Base-by-base conservation (phyloP, 2,888 invertebrate genomes). In the Brachynemurus nebulosus region DNA sequence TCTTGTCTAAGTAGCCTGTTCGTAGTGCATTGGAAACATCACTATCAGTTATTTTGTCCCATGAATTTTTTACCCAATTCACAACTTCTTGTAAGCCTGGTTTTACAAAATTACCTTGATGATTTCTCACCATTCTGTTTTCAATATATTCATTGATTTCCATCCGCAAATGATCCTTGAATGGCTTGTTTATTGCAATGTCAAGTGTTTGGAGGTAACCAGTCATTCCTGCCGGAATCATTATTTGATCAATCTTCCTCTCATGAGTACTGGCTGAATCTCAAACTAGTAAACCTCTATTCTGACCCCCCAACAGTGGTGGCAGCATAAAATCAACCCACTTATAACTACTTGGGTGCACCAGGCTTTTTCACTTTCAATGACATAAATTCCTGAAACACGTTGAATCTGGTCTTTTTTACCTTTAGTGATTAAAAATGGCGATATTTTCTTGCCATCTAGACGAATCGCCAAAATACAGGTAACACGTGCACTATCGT, bases 141-240 rank as follows among this genome's bases (percentile, higher is more conserved):
- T 45, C 45, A 47, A 47, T 42, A 30, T 47, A 46, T 42, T 47
- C 47, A 43, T 48, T 48, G 23, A 48, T 43, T 47, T 48, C 33
- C 38, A 27, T 46, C 17, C 42, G 42, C 19, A 47, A 42, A 47
- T 42, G 20, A 37, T 47, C 45, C 39, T 42, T 46, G 43, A 46
- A 46, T 42, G 42, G 27, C 39, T 42, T 44, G 36, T 43, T 33
- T 21, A 42, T 37, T 23, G 42, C 30, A 37, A 45, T 45, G 21
- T 41, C 45, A 23, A 45, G 40, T 40, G 42, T 45, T 38, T 47
- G 47, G 42, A 47, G 45, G 37, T 47, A 45, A 30, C 6, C 30
- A 45, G 42, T 47, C 45, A 47, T 47, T 47, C 47, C 41, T 21
- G 30, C 37, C 4, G 45, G 47, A 42, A 47, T 45, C 42, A 45